Evolutionary conservation across 2,797 vertebrate species (phyloP).

Genomic region (Dendrocincla fuliginosa): DNA sequence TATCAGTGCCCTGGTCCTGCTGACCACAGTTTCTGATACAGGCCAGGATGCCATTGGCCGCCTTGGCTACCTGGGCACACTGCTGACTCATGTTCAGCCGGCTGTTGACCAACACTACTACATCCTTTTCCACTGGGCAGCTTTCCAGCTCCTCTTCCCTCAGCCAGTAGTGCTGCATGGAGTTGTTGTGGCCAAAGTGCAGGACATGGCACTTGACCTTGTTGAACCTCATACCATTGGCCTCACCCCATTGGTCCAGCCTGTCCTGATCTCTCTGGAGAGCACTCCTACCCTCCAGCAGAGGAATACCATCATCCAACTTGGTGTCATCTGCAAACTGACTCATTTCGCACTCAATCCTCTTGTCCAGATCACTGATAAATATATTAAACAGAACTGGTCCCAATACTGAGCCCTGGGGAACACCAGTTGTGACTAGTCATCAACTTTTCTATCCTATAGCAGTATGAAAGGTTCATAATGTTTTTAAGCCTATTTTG

Average conservation of each 20-base stretch:
- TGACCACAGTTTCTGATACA: background rate
- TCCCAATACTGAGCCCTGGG: background rate
- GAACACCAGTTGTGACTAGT: background rate
- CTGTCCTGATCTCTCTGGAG: background rate
- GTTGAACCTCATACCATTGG: background rate
- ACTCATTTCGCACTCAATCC: background rate
- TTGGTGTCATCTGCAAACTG: background rate
- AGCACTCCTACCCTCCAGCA: background rate
- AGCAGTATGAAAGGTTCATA: background rate
- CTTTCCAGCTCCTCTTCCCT: background rate
- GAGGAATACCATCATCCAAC: background rate
- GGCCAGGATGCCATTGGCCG: background rate
- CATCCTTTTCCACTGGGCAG: background rate
- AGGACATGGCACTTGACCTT: background rate
- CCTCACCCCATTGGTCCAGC: background rate
- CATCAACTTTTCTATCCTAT: background rate
- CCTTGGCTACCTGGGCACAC: background rate
- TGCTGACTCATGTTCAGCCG: rapidly evolving
- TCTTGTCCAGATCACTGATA: background rate
- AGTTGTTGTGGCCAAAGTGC: background rate
- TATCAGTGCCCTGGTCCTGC: background rate
- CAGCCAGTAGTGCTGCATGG: background rate
- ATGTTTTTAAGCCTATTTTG: background rate
- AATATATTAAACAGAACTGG: background rate
- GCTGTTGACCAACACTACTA: rapidly evolving